Conservation (phyloP, 1,140 invertebrate genomes). For the Drosophila willistoni region DNA sequence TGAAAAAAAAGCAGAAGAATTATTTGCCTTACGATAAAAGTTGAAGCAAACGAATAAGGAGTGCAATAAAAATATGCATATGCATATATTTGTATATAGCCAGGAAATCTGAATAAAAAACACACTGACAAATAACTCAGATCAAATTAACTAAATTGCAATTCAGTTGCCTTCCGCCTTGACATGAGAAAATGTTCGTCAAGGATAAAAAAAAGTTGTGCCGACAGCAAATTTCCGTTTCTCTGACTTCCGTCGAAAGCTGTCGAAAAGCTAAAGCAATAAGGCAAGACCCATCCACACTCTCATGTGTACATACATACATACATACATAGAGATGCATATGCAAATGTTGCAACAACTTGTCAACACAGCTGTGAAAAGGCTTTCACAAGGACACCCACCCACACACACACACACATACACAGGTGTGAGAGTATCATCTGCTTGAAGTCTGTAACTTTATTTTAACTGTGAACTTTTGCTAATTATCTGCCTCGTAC, state of each 20-base stretch:
- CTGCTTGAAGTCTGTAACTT: slow-evolving; percentile 44
- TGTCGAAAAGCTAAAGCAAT: slow-evolving; percentile 19
- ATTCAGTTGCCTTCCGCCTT: slow-evolving; percentile 45
- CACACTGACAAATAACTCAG: slow-evolving; percentile 39
- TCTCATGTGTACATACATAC: not conserved
- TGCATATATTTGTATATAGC: not conserved
- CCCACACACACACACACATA: not conserved
- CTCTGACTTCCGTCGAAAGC: slow-evolving; percentile 31
- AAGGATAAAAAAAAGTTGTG: slow-evolving; percentile 32
- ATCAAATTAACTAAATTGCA: slow-evolving; percentile 68
- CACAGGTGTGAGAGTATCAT: slow-evolving; percentile 13
- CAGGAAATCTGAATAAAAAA: slow-evolving; percentile 18
- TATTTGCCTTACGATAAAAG: slow-evolving; percentile 73
- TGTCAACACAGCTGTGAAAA: slow-evolving; percentile 39
- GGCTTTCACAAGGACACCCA: slow-evolving; percentile 14
- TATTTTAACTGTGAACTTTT: slow-evolving; percentile 41
- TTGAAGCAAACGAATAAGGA: slow-evolving; percentile 41
- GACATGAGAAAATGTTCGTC: slow-evolving; percentile 24
- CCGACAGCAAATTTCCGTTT: slow-evolving; percentile 62
- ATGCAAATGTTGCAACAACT: slow-evolving; percentile 54
- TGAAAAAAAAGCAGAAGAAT: slow-evolving; percentile 40
- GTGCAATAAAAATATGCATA: slow-evolving; percentile 5
- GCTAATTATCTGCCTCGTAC: slow-evolving; percentile 56
- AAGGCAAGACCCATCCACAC: slow-evolving; percentile 30
- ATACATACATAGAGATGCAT: not conserved